A percentile compares a stretch with the other conserved stretches of the same genome.
phyloP scores from a whole-genome alignment of 2,888 invertebrate species.

The Falcaria lacertinaria region DNA sequence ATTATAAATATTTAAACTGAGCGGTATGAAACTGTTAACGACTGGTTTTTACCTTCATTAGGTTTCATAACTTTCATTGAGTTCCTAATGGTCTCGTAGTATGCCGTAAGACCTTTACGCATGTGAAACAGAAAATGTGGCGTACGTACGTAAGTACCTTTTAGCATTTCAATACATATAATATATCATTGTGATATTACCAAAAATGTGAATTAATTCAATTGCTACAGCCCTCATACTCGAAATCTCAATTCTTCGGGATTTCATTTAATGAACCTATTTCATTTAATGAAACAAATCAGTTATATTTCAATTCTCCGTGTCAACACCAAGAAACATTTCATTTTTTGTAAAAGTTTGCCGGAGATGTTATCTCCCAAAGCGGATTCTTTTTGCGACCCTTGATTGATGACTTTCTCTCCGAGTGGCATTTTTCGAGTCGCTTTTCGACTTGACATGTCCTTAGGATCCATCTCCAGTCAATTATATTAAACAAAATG shows the following conservation, averaged over 20 bases:
- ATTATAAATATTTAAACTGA: constrained; percentile 13
- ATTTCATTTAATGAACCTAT: constrained; percentile 25
- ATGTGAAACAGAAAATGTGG: too few species aligned
- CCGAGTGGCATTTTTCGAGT: constrained; percentile 47
- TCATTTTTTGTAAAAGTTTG: constrained; percentile 47
- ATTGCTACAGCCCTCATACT: constrained; percentile 4
- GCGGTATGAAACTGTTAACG: constrained; percentile 21
- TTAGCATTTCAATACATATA: not conserved
- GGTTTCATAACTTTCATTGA: constrained; percentile 32
- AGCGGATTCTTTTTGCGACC: constrained; percentile 51
- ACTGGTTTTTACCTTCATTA: constrained; percentile 31
- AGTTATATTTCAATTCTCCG: constrained; percentile 45
- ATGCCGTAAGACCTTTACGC: constrained; percentile 28
- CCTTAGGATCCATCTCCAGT: constrained; percentile 48
- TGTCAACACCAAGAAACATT: constrained; percentile 42
- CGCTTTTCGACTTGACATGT: constrained; percentile 39
- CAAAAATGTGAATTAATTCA: constrained; percentile 13
- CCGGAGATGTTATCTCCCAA: constrained; percentile 47
- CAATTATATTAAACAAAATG: constrained; percentile 44
- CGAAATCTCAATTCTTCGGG: constrained; percentile 6
- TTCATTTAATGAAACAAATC: constrained; percentile 27
- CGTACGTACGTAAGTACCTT: too few species aligned
- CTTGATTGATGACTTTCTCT: constrained; percentile 68
- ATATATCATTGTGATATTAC: constrained; percentile 11
- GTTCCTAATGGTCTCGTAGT: constrained; percentile 16